phyloP scores from a whole-genome alignment of 2,888 invertebrate genomes.

The Drosophila pseudotalamancana region DNA sequence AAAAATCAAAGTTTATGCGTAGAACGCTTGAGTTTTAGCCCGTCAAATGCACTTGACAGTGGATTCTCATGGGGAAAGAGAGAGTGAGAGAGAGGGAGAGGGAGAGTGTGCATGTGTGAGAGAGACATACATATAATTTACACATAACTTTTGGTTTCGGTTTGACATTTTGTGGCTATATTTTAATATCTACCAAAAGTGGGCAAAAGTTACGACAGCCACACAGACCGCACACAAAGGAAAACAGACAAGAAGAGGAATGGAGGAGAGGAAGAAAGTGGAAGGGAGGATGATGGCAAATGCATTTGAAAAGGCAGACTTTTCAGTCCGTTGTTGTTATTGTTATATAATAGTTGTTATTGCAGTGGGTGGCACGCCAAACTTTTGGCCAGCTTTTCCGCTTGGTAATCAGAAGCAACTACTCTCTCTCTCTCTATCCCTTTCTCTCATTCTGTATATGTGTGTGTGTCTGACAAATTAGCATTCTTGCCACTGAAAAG shows the following conservation, averaged over 20 bases:
- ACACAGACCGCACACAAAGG: slow-evolving; percentile 19
- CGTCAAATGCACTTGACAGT: slow-evolving; percentile 52
- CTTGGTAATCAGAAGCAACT: slow-evolving; percentile 49
- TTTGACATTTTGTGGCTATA: slow-evolving; percentile 76
- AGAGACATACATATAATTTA: slow-evolving; percentile 46
- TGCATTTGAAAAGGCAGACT: slow-evolving; percentile 43
- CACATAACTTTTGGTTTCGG: slow-evolving; percentile 75
- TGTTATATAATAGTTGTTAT: slow-evolving; percentile 28
- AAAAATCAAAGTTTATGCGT: slow-evolving; percentile 64
- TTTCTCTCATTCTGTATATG: too few relatives aligned
- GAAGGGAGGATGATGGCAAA: slow-evolving; percentile 26
- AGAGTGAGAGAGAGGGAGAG: background rate
- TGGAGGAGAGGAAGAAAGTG: background rate
- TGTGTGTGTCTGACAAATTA: slow-evolving; percentile 57
- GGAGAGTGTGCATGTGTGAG: background rate
- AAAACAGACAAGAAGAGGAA: background rate
- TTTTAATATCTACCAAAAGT: slow-evolving; percentile 72
- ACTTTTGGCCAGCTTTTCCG: slow-evolving; percentile 35
- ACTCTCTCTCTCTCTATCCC: too few relatives aligned
- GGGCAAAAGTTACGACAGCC: slow-evolving; percentile 61
- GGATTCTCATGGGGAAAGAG: background rate
- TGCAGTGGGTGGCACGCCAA: slow-evolving; percentile 26
- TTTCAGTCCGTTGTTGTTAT: slow-evolving; percentile 11
- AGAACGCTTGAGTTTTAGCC: slow-evolving; percentile 50
- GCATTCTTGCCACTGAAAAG: slow-evolving; percentile 60